Percentiles rank a stretch among this genome's conserved stretches.
These are phyloP conservation scores for Myrmecophaga tridactyla DNA, from an alignment of 2,113 vertebrate species.

Conservation along the genomic window DNA sequence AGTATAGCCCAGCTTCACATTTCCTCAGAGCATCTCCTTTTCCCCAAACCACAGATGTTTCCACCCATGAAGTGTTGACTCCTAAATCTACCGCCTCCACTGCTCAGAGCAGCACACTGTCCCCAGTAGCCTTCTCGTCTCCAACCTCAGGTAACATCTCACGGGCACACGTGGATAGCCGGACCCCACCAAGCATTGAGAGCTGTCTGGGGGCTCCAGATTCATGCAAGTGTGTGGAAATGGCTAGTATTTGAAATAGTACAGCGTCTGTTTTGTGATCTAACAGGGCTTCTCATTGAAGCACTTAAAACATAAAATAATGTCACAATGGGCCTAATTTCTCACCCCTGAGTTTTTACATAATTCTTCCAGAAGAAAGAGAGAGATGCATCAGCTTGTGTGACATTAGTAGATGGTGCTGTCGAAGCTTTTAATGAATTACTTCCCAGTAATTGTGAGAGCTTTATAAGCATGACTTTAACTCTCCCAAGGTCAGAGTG, in stretches of 20 bases:
- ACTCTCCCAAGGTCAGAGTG: not conserved
- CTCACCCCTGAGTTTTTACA: not conserved
- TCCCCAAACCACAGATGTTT: constrained; percentile 41
- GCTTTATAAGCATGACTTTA: not conserved
- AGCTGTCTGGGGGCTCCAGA: accelerated
- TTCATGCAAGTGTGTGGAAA: too few relatives aligned
- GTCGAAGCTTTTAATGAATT: not conserved
- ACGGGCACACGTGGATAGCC: accelerated
- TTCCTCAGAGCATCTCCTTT: constrained; percentile 60
- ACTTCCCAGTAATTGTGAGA: not conserved
- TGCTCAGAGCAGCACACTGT: not conserved
- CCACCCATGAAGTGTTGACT: constrained; percentile 49
- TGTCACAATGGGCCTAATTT: not conserved
- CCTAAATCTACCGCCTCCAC: constrained; percentile 50
- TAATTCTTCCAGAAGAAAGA: not conserved
- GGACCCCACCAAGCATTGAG: not conserved
- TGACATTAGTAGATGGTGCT: not conserved
- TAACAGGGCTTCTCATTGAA: not conserved
- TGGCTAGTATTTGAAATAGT: not conserved
- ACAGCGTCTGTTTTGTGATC: not conserved
- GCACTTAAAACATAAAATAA: not conserved
- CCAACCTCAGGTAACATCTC: constrained; percentile 76
- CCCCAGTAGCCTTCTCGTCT: accelerated
- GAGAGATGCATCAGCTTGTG: not conserved
- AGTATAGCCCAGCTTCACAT: not conserved